Conservation (phyloP, 2,113 vertebrate species). For the Lophura nycthemera region DNA sequence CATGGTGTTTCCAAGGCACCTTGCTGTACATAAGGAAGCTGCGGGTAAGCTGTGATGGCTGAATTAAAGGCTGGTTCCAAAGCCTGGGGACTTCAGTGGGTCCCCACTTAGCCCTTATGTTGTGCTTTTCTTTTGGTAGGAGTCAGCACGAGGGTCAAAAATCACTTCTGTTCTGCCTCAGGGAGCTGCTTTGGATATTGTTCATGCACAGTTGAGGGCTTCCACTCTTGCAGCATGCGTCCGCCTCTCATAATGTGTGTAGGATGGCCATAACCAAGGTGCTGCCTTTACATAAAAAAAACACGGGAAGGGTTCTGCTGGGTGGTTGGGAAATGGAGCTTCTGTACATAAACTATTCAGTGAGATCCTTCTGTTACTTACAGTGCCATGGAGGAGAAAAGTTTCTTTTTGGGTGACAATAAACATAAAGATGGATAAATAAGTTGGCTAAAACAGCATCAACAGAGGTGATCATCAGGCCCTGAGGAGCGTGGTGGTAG, state of each 20-base stretch:
- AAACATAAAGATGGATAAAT: not conserved
- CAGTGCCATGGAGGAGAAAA: not conserved
- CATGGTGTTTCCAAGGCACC: not conserved
- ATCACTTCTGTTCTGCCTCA: not conserved
- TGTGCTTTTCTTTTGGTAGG: not conserved
- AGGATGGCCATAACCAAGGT: not conserved
- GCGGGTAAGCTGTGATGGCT: not conserved
- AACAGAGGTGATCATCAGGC: too few species aligned
- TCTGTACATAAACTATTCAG: fast-evolving
- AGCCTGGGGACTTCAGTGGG: not conserved
- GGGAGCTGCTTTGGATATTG: not conserved
- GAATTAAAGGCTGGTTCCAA: not conserved
- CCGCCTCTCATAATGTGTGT: fast-evolving
- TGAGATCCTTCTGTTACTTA: not conserved
- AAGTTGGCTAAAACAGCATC: not conserved
- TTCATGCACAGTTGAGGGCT: fast-evolving
- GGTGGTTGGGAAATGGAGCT: not conserved
- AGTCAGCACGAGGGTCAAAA: not conserved
- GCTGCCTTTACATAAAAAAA: fast-evolving
- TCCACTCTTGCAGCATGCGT: not conserved
- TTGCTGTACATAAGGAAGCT: not conserved
- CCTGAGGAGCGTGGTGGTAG: not conserved
- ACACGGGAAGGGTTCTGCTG: not conserved
- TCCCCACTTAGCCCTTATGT: not conserved
- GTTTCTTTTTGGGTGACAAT: not conserved